Evolutionary conservation across 2,797 vertebrate genomes (phyloP), one percentile per base, ranked within the genome.

Genomic region (Mus spretus): DNA sequence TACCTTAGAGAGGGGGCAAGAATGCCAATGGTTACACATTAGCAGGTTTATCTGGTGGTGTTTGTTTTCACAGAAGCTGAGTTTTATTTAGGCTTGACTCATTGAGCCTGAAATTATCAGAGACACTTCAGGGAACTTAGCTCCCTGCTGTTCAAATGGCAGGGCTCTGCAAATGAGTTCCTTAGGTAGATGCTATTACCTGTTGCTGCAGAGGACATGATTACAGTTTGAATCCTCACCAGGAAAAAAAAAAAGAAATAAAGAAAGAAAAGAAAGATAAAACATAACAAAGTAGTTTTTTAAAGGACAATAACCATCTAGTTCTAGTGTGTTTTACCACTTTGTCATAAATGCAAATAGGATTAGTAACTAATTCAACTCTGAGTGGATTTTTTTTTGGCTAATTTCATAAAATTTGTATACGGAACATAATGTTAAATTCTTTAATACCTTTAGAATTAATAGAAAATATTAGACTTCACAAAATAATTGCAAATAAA

Each of bases 51-150:
- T 98, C 95, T 97, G 97, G 97, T 98, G 97, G 96, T 98, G 97
- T 98, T 98, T 98, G 97, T 97, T 98, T 98, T 98, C 97, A 97
- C 97, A 55, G 98, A 92, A 97, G 94, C 96, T 98, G 98, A 98
- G 97, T 98, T 96, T 98, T 98, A 97, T 98, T 98, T 98, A 98
- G 97, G 97, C 96, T 98, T 98, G 97, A 98, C 93, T 98, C 98
- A 98, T 90, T 98, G 98, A 98, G 96, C 96, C 94, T 97, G 97
- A 98, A 98, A 98, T 96, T 92, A 93, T 97, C 98, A 96, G 82
- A 98, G 95, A 94, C 84, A 97, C 97, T 97, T 98, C 91, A 95
- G 97, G 98, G 97, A 98, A 97, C 94, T 92, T 91, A 83, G 90
- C 63, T 98, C 94, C 96, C 97, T 97, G 97, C 97, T 97, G 96